phyloP scores from a whole-genome alignment of 2,113 vertebrate genomes.

The Marmota monax region DNA sequence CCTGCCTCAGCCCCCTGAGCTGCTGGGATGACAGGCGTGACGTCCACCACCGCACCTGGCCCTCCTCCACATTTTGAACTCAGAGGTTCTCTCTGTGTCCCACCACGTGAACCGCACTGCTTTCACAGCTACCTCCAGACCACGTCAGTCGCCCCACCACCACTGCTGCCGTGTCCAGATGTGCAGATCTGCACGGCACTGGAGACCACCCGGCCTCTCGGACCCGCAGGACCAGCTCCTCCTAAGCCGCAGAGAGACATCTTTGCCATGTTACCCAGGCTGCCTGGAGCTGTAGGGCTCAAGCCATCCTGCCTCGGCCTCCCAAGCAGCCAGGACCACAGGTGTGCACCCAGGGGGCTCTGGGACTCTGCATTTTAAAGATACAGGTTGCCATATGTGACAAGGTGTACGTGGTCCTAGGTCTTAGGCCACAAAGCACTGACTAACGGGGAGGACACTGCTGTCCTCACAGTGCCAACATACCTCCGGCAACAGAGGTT shows the following conservation, averaged over 20 bases:
- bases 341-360: background rate
- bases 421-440: background rate
- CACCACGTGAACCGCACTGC: no score
- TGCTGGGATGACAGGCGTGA: no score
- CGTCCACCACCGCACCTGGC: no score
- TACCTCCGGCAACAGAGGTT: background rate
- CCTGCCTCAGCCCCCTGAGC: no score
- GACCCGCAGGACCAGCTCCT: no score
- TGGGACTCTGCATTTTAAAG: background rate
- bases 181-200: no score
- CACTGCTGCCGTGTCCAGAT: no score
- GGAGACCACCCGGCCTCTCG: no score
- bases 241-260: no score
- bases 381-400: background rate
- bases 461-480: background rate
- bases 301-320: background rate
- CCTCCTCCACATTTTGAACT: background rate
- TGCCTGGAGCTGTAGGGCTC: background rate
- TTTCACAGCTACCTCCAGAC: no score
- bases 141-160: no score
- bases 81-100: no score
- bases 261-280: background rate
- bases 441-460: background rate
- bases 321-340: background rate
- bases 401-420: background rate